Evolutionary conservation across 2,113 vertebrate genomes (phyloP), one percentile per base, ranked within the genome.

Genomic region (Galbula dea): DNA sequence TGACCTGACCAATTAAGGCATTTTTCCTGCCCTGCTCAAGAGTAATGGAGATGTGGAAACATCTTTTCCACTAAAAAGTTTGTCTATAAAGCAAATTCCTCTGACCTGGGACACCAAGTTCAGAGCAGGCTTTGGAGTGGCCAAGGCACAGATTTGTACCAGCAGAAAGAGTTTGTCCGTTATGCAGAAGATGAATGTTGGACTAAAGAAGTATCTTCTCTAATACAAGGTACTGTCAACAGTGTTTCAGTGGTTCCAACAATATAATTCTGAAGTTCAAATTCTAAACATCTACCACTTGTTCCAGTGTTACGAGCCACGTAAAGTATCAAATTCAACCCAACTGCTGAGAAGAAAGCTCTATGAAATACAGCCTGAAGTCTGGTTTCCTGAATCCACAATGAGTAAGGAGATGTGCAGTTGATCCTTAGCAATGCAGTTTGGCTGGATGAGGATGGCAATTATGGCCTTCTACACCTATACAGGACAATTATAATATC

Each of bases 251-350:
- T 45, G 34, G 24, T 68, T 48, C 41, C 27, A 73, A 45, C 2
- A 69, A 91, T 72, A 15, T 20, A 48, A 54, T 79, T 61, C n/a
- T 17, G 12, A 73, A 68, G 5, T 45, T 89, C n/a, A 73, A 72
- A 17, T 7, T 37, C 3, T 14, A 48, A 81, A 49, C 30, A 39
- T 5, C 10, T 82, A 15, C 30, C 4, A 6, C 2, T 58, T 17
- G 39, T 78, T 75, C 51, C 41, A 66, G 27, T 45, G 12, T 63
- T 34, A 45, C 12, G 78, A 52, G 68, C 6, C 3, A 16, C 2
- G 3, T 26, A 32, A 0, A 0, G 10, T 37, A 52, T 4, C 4
- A 1, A 69, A 65, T 10, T 41, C 19, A 83, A 15, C 15, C 10
- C 29, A 86, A 4, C 12, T 37, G 17, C 52, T 67, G 11, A 30